Base-by-base conservation (phyloP, 2,888 invertebrate genomes). In the Chrysolina haemoptera region DNA sequence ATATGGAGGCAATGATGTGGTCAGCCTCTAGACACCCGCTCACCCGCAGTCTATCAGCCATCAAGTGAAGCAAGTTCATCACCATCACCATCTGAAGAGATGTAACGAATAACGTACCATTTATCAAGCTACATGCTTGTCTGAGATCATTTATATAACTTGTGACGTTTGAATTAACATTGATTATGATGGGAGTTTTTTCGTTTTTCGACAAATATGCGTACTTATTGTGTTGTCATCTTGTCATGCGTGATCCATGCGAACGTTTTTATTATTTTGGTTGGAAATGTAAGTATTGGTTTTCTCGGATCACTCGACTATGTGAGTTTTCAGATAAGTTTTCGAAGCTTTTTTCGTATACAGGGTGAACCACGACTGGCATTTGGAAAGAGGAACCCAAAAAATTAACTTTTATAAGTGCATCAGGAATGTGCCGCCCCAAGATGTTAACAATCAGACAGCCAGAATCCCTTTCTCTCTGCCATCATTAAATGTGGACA, bases 81-180 rank as follows among this genome's bases (percentile, higher is more conserved):
- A 80, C 77, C 83, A 83, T 81, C 82, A 80, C 77, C 81, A 79
- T 81, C 77, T 80, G 72, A 78, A 81, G 80, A 82, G 79, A 78
- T 79, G 79, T 82, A 84, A 81, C 82, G 81, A 82, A 84, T 84
- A 85, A n/a, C 22, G 59, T 76, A 83, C 83, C 86, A 87, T 87
- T 86, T 86, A 87, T 87, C 87, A 86, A 82, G 82, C 78, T 77
- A 80, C 81, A 82, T 81, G 83, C 81, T 82, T 84, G 86, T 85
- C 86, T 82, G 83, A 83, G 83, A 86, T 87, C 88, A 88, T 88
- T 88, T 87, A 87, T 88, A 87, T 87, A 82, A 84, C 82, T 79
- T 83, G 82, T 87, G 88, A 88, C 88, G 86, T 87, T 87, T 88
- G 87, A 88, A 88, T 88, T 87, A 87, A 86, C 87, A 87, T 87